These are phyloP conservation scores for Siniperca chuatsi DNA, from an alignment of 2,113 vertebrate genomes.

Conservation along the genomic window DNA sequence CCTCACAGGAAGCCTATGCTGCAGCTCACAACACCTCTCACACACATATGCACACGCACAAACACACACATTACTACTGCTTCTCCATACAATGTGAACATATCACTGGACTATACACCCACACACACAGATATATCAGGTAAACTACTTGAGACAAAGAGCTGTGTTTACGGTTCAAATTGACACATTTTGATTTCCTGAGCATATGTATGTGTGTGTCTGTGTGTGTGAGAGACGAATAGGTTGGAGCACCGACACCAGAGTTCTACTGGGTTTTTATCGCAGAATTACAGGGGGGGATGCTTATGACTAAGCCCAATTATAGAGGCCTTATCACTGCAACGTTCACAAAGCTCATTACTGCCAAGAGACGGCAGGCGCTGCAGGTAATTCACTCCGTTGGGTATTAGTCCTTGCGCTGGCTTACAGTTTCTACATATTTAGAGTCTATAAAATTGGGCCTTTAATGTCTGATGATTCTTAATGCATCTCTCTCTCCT, in stretches of 20 bases:
- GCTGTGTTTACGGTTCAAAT: conserved; percentile 70
- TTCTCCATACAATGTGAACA: conserved; percentile 53
- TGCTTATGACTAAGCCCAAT: conserved; percentile 87
- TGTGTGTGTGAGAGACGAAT: conserved; percentile 47
- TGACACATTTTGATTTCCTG: conserved; percentile 66
- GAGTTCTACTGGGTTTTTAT: conserved; percentile 83
- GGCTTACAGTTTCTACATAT: conserved; percentile 78
- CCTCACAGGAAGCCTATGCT: conserved; percentile 86
- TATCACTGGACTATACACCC: conserved; percentile 28
- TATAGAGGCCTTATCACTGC: conserved; percentile 84
- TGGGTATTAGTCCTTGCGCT: conserved; percentile 78
- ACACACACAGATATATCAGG: conserved; percentile 57
- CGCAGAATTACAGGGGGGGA: conserved; percentile 82
- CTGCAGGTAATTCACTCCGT: conserved; percentile 84
- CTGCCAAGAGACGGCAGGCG: conserved; percentile 79
- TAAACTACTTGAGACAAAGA: conserved; percentile 75
- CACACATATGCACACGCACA: conserved; percentile 36
- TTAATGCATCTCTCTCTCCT: conserved; percentile 70
- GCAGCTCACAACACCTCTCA: conserved; percentile 75
- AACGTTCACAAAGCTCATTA: conserved; percentile 86
- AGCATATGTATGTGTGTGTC: conserved; percentile 18
- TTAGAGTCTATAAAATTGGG: conserved; percentile 79
- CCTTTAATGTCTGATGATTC: conserved; percentile 79
- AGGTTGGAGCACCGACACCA: conserved; percentile 61
- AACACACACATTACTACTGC: conserved; percentile 36